These are phyloP conservation scores for Aphelocoma californica DNA, from an alignment of 2,797 vertebrate species.

Conservation along the genomic window DNA sequence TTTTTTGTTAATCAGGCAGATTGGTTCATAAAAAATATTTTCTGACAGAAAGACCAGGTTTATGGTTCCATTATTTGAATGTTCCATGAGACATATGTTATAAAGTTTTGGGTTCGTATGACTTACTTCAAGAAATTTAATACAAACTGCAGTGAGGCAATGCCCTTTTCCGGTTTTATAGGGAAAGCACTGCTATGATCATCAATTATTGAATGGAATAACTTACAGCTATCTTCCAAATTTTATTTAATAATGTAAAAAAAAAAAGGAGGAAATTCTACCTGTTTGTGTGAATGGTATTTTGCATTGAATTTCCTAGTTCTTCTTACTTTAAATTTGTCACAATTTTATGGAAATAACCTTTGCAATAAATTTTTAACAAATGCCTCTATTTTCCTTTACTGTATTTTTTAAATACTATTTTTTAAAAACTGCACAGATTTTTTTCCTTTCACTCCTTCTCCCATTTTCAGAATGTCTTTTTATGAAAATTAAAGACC, in stretches of 20 bases:
- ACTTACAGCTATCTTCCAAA: not conserved
- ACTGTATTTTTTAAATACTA: not conserved
- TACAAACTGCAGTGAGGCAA: not conserved
- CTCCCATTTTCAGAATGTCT: not conserved
- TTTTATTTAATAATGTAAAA: not conserved
- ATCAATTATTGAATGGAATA: not conserved
- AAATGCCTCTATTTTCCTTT: not conserved
- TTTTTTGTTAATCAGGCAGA: not conserved
- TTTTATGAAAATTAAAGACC: not conserved
- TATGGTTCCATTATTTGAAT: not conserved
- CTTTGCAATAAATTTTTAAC: not conserved
- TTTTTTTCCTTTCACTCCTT: not conserved
- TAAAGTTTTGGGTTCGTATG: accelerated
- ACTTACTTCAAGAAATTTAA: not conserved
- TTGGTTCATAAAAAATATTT: not conserved
- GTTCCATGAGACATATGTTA: not conserved
- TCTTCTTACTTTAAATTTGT: not conserved
- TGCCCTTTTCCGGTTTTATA: not conserved
- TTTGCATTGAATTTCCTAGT: not conserved
- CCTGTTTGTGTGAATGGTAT: not conserved
- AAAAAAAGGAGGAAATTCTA: not conserved
- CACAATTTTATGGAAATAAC: not conserved
- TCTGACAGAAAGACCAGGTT: not conserved
- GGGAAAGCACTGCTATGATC: not conserved
- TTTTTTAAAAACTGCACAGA: not conserved